phyloP scores from a whole-genome alignment of 2,113 vertebrate species.

The Corythornis vintsioides region DNA sequence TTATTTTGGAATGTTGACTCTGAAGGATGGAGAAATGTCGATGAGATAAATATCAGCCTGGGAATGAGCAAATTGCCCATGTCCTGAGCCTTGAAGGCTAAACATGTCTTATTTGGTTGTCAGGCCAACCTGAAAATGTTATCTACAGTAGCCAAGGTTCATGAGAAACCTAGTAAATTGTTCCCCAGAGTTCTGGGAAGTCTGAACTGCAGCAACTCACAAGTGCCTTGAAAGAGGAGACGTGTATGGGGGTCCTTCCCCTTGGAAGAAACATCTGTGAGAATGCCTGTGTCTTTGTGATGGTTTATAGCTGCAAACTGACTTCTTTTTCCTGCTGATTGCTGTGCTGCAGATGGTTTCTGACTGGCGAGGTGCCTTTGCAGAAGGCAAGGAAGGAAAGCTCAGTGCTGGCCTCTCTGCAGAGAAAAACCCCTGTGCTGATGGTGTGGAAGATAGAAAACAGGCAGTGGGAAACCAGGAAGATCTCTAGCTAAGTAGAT shows the following conservation, averaged over 20 bases:
- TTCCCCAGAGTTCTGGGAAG: constrained; percentile 44
- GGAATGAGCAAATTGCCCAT: background rate
- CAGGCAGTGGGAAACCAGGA: background rate
- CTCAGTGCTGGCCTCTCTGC: background rate
- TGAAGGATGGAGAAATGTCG: background rate
- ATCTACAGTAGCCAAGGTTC: constrained; percentile 54
- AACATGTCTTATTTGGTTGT: constrained; percentile 60
- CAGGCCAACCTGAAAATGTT: constrained; percentile 64
- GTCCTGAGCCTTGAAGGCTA: constrained; percentile 41
- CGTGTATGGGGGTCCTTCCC: background rate
- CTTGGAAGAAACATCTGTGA: background rate
- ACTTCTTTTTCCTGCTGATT: background rate
- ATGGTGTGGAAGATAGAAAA: constrained; percentile 3
- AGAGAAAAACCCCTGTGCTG: background rate
- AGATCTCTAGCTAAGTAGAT: constrained; percentile 12
- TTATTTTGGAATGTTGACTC: background rate
- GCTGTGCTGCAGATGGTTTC: background rate
- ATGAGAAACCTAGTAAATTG: constrained; percentile 59
- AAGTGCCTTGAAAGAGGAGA: background rate
- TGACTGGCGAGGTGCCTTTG: background rate
- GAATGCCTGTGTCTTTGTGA: background rate
- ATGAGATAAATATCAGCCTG: constrained; percentile 55
- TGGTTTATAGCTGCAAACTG: background rate
- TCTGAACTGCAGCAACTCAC: background rate
- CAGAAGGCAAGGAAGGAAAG: background rate